Percentiles rank a stretch among this genome's conserved stretches.
Conservation (phyloP, 2,797 vertebrate species). For the Ciconia nigra region DNA sequence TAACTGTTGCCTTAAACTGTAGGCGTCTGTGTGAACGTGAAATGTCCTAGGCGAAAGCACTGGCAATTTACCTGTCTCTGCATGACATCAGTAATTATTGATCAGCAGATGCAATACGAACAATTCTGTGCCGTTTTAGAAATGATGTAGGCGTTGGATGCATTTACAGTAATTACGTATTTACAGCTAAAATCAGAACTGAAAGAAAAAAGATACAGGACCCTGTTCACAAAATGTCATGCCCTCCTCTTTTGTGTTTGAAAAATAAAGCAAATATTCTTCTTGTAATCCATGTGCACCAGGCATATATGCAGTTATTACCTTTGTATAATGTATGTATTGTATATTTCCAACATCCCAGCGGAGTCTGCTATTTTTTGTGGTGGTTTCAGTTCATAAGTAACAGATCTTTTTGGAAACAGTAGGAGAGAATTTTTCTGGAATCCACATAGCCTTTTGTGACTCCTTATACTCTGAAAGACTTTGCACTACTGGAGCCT, state of each 20-base stretch:
- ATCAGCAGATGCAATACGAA: constrained; percentile 46
- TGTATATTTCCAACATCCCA: not conserved
- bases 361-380: not conserved
- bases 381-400: not conserved
- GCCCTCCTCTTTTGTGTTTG: not conserved
- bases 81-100: constrained; percentile 60
- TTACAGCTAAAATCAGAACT: constrained; percentile 31
- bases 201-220: not conserved
- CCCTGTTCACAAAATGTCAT: not conserved
- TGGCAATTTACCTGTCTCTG: constrained; percentile 66
- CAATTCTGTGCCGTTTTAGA: constrained; percentile 12
- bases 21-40: constrained; percentile 33
- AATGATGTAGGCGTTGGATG: not conserved
- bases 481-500: not conserved
- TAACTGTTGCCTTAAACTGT: constrained; percentile 31
- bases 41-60: constrained; percentile 44
- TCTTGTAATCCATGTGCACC: not conserved
- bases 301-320: not conserved
- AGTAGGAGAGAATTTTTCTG: not conserved
- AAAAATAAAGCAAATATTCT: not conserved
- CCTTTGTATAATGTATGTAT: not conserved
- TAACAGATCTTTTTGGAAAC: not conserved
- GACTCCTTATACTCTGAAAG: not conserved
- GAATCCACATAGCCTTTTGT: not conserved
- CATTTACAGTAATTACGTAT: constrained; percentile 51